Evolutionary conservation across 1,140 invertebrate genomes (phyloP), one percentile per base, ranked within the genome.

Genomic region (Radopholus similis): DNA sequence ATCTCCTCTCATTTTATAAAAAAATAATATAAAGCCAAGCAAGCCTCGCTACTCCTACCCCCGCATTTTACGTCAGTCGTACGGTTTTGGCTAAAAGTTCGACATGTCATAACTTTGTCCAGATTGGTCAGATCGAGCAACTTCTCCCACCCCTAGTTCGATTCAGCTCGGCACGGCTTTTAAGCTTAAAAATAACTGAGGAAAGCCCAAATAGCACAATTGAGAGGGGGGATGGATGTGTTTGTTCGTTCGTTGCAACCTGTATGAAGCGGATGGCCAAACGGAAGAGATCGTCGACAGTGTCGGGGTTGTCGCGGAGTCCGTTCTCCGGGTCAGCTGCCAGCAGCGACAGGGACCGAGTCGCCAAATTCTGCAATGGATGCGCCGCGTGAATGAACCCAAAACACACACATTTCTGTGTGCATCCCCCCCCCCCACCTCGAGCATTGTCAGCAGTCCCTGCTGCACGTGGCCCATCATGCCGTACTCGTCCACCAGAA

Each of bases 201-300:
- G n/a, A n/a, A n/a, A n/a, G n/a, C n/a, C n/a, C n/a, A n/a, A n/a
- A n/a, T n/a, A n/a, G n/a, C n/a, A n/a, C n/a, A n/a, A n/a, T n/a
- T n/a, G n/a, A n/a, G n/a, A n/a, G n/a, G n/a, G n/a, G n/a, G n/a
- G n/a, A n/a, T n/a, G n/a, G n/a, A n/a, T n/a, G n/a, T n/a, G n/a
- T n/a, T n/a, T n/a, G n/a, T n/a, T n/a, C n/a, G n/a, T n/a, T n/a
- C n/a, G n/a, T n/a, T n/a, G n/a, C n/a, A n/a, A 62, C 59, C 59
- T 62, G 55, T 37, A 42, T 63, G 57, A 73, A 89, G 87, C 89
- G 87, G 58, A 89, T 87, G 81, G 90, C 92, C 26, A 96, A 86
- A 51, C 94, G 86, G 83, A 96, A 97, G 63, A 97, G 88, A 83
- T 97, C 95, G 83, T 97, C 95, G 0, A 97, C 92, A 0, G 93